Percentiles rank a stretch among this genome's conserved stretches.
Conservation (phyloP, 2,797 vertebrate species). For the Cichlasoma orientale region DNA sequence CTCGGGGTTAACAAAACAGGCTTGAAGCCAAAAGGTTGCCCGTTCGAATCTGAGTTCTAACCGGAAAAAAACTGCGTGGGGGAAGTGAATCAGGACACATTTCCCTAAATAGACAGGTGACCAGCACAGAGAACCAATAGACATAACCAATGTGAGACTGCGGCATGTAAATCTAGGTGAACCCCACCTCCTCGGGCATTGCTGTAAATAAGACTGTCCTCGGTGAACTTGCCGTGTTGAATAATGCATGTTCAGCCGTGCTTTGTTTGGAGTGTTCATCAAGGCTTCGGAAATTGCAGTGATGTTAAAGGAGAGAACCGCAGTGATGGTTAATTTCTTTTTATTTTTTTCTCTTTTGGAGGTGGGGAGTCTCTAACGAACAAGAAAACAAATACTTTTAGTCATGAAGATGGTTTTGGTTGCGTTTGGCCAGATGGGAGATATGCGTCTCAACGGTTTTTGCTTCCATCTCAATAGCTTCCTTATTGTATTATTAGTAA, state of each 20-base stretch:
- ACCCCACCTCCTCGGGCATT: slow-evolving; percentile 27
- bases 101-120: slow-evolving; percentile 20
- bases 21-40: slow-evolving; percentile 23
- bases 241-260: slow-evolving; percentile 42
- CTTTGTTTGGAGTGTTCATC: slow-evolving; percentile 6
- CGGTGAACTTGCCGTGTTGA: slow-evolving; percentile 37
- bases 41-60: slow-evolving; percentile 21
- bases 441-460: no score
- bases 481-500: no score
- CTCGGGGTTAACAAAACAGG: slow-evolving; percentile 20
- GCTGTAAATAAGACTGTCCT: slow-evolving; percentile 52
- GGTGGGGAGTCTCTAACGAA: not conserved
- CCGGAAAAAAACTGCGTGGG: not conserved
- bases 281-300: not conserved
- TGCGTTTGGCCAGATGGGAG: no score
- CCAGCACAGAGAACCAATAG: not conserved
- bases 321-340: not conserved
- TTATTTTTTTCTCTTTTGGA: no score
- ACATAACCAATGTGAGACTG: not conserved
- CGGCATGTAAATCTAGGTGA: slow-evolving; percentile 44
- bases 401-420: not conserved
- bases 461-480: no score
- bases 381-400: not conserved
- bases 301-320: not conserved
- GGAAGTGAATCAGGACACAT: not conserved